Percentiles rank a stretch among this genome's conserved stretches.
phyloP scores from a whole-genome alignment of 2,113 vertebrate species.

The Tetrao urogallus region DNA sequence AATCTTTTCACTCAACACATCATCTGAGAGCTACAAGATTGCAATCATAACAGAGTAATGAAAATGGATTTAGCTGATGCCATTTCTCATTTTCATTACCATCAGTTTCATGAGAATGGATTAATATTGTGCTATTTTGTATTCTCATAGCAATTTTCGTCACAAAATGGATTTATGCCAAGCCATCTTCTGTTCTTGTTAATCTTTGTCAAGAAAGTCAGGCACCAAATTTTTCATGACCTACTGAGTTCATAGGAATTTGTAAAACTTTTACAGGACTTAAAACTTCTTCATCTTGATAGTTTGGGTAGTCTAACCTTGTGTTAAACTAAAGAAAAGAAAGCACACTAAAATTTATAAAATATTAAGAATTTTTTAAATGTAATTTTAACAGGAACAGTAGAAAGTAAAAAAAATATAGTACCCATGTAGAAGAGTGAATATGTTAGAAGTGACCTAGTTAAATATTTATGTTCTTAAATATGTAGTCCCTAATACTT shows the following conservation, averaged over 20 bases:
- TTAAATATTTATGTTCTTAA: background rate
- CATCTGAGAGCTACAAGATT: slow-evolving; percentile 48
- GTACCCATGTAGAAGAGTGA: background rate
- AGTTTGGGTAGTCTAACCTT: background rate
- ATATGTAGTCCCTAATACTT: background rate
- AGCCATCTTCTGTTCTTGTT: slow-evolving; percentile 29
- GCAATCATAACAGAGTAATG: slow-evolving; percentile 51
- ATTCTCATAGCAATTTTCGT: slow-evolving; percentile 40
- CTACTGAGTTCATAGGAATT: background rate
- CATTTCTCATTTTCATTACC: slow-evolving; percentile 67
- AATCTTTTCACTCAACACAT: background rate
- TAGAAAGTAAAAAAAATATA: background rate
- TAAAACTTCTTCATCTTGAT: background rate
- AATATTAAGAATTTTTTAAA: background rate
- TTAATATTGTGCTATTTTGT: slow-evolving; percentile 64
- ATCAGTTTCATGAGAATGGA: slow-evolving; percentile 46
- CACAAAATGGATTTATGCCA: slow-evolving; percentile 29
- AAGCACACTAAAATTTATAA: background rate
- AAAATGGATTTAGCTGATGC: slow-evolving; percentile 55
- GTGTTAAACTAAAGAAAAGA: background rate
- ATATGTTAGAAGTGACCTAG: background rate
- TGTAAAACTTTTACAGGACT: background rate
- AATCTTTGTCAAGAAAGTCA: slow-evolving; percentile 35
- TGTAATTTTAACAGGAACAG: background rate
- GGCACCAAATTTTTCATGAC: slow-evolving; percentile 17